A percentile compares a stretch with the other conserved stretches of the same genome.
Evolutionary conservation across 53 echinoderm and acorn worm species (phyloP).

Genomic region (Pentamera pediparva): DNA sequence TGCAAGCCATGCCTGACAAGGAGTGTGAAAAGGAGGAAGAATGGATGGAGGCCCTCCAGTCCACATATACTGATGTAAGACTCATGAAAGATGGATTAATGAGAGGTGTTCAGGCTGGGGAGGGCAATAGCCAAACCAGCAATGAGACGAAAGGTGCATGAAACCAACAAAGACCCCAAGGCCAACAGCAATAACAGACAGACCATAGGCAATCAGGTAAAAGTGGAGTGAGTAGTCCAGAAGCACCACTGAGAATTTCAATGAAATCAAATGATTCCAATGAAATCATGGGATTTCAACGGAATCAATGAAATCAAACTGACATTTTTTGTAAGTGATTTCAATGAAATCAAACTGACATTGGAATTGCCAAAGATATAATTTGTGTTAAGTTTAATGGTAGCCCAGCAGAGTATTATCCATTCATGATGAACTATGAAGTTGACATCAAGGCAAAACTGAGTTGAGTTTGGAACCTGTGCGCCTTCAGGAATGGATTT

Average conservation of each 20-base stretch:
- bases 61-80: constrained; percentile 30
- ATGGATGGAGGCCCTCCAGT: constrained; percentile 36
- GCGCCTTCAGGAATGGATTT: constrained; percentile 44
- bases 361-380: constrained; percentile 41
- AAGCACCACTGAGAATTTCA: not conserved
- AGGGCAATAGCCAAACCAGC: not conserved
- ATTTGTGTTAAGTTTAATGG: constrained; percentile 38
- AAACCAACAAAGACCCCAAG: not conserved
- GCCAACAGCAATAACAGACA: not conserved
- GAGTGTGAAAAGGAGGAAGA: constrained; percentile 28
- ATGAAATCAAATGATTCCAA: no score
- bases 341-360: constrained; percentile 48
- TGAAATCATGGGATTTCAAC: no score
- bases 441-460: constrained; percentile 38
- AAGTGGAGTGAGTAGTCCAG: not conserved
- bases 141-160: not conserved
- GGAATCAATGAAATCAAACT: no score
- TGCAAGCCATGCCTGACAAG: not conserved
- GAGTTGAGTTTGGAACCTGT: constrained; percentile 27
- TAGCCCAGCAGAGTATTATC: constrained; percentile 32
- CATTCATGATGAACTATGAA: constrained; percentile 45
- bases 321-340: constrained; percentile 42
- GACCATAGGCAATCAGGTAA: not conserved
- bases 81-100: constrained; percentile 30
- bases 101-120: constrained; percentile 4